These are phyloP conservation scores for Zele albiditarsus DNA, from an alignment of 2,888 invertebrate genomes.

Conservation along the genomic window DNA sequence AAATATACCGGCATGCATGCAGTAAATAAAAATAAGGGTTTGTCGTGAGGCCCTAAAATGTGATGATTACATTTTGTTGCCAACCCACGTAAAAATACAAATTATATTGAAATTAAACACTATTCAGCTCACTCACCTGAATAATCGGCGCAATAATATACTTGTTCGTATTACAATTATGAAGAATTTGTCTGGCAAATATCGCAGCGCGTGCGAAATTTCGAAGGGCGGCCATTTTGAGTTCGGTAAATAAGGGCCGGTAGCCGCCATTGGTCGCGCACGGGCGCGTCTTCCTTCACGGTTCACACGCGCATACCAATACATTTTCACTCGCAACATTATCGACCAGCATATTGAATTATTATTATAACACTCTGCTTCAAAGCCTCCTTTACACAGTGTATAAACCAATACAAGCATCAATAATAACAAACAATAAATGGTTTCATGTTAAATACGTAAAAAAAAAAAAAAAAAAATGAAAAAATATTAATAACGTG, in stretches of 20 bases:
- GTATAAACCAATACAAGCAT: not conserved
- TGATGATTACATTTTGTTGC: not conserved
- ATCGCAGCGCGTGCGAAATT: conserved; percentile 60
- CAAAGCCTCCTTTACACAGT: not conserved
- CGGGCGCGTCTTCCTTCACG: conserved; percentile 69
- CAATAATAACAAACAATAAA: not conserved
- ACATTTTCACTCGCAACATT: conserved; percentile 34
- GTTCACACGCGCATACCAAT: conserved; percentile 51
- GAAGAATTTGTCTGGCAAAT: conserved; percentile 26
- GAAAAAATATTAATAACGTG: too few species aligned
- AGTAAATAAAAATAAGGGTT: conserved; percentile 49
- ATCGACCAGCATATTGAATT: conserved; percentile 27
- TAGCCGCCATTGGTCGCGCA: conserved; percentile 68
- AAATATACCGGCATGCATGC: not conserved
- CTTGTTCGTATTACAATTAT: not conserved
- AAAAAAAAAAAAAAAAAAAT: conserved; percentile 46
- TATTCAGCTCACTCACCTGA: conserved; percentile 5
- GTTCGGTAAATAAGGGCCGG: conserved; percentile 68
- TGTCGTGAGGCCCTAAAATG: conserved; percentile 49
- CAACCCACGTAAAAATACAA: too few species aligned
- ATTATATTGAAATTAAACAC: too few species aligned
- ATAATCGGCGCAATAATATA: not conserved
- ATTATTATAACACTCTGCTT: conserved; percentile 28
- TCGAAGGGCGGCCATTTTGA: conserved; percentile 70
- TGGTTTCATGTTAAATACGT: conserved; percentile 50